phyloP scores from a whole-genome alignment of 2,888 invertebrate genomes.

The Eristalis arbustorum region DNA sequence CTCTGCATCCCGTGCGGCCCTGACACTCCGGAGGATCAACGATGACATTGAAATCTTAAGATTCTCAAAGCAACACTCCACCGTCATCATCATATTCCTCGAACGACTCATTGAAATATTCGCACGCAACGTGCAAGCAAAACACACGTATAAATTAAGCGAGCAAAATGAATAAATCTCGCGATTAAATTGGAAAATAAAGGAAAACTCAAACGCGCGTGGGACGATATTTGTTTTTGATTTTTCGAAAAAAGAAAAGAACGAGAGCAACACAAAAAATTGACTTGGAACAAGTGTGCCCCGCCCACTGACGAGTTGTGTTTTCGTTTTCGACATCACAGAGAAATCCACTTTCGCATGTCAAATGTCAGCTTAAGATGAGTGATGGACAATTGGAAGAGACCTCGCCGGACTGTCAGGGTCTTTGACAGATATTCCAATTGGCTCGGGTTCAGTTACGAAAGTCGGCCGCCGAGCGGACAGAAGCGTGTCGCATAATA shows the following conservation, averaged over 20 bases:
- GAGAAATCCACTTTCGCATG: not conserved
- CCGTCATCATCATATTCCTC: too few relatives aligned
- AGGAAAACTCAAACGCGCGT: not conserved
- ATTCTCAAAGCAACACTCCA: not conserved
- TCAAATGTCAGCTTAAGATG: not conserved
- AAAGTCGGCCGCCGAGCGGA: not conserved
- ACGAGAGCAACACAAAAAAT: not conserved
- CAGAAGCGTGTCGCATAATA: conserved; percentile 13
- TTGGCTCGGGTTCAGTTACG: not conserved
- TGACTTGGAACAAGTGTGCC: not conserved
- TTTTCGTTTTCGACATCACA: not conserved
- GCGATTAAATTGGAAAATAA: not conserved
- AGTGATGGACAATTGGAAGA: not conserved
- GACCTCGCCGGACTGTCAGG: not conserved
- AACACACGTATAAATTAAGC: not conserved
- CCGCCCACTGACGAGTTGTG: not conserved
- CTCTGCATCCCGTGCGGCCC: not conserved
- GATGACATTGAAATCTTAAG: not conserved
- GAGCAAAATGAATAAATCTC: not conserved
- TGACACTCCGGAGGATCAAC: not conserved
- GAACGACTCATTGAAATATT: too few relatives aligned
- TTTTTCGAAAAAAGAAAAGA: not conserved
- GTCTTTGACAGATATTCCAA: not conserved
- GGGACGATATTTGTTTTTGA: not conserved
- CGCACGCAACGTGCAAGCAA: not conserved